Evolutionary conservation across 1,140 invertebrate genomes (phyloP).

Genomic region (Bombus waltoni): DNA sequence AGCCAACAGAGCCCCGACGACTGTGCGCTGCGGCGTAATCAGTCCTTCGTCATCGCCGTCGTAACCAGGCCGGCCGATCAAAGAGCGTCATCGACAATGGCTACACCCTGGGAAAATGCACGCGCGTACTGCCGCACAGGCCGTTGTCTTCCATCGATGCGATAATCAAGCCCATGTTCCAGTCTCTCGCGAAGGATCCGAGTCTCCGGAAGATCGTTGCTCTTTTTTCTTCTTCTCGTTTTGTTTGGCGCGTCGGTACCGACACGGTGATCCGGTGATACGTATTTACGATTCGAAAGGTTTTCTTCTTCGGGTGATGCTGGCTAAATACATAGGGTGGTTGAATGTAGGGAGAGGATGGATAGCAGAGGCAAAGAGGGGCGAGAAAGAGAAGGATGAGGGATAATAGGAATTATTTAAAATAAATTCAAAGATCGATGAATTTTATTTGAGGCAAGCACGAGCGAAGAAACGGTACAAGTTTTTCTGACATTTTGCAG

Average conservation of each 20-base stretch:
- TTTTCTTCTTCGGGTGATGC: not conserved
- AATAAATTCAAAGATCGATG: no score
- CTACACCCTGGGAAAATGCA: slow-evolving; percentile 28
- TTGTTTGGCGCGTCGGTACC: not conserved
- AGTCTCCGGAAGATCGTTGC: not conserved
- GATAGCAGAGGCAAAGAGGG: no score
- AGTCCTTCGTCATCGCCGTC: slow-evolving; percentile 57
- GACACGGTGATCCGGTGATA: not conserved
- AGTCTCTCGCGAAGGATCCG: not conserved
- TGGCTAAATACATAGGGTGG: no score
- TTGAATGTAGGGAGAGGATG: no score
- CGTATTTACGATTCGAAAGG: not conserved
- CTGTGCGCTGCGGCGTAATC: slow-evolving; percentile 47
- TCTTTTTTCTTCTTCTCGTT: not conserved
- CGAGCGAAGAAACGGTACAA: no score
- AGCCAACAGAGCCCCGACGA: slow-evolving; percentile 5
- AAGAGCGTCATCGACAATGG: slow-evolving; percentile 49
- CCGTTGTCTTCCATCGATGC: not conserved
- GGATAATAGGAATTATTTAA: no score
- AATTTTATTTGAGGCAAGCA: no score
- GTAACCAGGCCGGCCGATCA: slow-evolving; percentile 56
- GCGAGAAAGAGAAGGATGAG: no score
- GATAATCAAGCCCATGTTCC: not conserved
- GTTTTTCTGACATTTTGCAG: no score
- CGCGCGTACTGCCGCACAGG: not conserved